Base-by-base conservation (phyloP, 2,797 vertebrate genomes). In the Channa striata region DNA sequence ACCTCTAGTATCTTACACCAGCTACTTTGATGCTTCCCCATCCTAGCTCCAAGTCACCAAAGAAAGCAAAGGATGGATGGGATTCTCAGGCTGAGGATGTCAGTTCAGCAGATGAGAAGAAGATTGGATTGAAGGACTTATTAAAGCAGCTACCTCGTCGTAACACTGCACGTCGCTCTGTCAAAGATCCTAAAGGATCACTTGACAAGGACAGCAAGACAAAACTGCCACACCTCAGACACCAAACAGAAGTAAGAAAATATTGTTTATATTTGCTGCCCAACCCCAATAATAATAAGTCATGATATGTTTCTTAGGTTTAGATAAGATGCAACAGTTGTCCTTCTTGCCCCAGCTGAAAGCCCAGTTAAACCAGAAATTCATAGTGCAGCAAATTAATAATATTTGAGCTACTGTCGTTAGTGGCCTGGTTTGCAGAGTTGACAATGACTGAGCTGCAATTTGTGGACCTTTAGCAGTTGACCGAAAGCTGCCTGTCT, bases 21-120 rank as follows among this genome's bases (percentile, higher is more conserved):
- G 11, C 2, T 23, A 12, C 10, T 33, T 6, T 12, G 1, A 3
- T n/a, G 6, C 16, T 46, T 50, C 50, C 4, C 33, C 54, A 39
- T 60, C 8, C 42, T 17, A 62, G 84, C 7, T 21, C 3, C 9
- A 86, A 78, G 49, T 74, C 66, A 2, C 76, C 77, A 19, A 8
- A 52, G 1, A 87, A 69, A 59, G 36, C 42, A 5, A 88, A 86
- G 13, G 82, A 89, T 7, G 72, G 61, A 1, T 66, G 51, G 69
- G 84, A 90, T 53, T 78, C 89, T 17, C 62, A 84, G 47, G 88
- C 83, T 11, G 92, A 95, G 16, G 87, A 89, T 17, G 87, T 74
- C 67, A 90, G 87, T 66, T 89, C 83, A 0, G 91, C 77, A 1
- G 94, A 94, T 13, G 94, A 94, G 72, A 94, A 85, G 59, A 95